phyloP scores from a whole-genome alignment of 1,140 invertebrate species.

The Apis dorsata region DNA sequence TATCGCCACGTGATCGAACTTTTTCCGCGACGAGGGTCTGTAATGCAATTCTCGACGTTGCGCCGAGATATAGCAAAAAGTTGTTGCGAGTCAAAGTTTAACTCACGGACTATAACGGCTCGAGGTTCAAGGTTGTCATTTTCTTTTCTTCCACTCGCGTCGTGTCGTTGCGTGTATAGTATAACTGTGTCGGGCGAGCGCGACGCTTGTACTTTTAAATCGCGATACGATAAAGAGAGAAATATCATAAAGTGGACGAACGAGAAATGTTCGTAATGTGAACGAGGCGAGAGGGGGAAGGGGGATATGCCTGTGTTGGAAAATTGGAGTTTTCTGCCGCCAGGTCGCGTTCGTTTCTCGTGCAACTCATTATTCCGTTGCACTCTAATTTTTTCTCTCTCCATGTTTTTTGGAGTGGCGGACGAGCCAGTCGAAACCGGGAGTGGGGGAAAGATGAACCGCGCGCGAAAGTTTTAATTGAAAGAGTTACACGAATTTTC shows the following conservation, averaged over 20 bases:
- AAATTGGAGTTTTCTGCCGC: conserved; percentile 26
- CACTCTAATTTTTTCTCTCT: conserved; percentile 46
- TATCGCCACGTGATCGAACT: conserved; percentile 48
- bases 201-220: background rate
- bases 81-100: conserved; percentile 12
- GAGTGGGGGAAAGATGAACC: conserved; percentile 52
- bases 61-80: background rate
- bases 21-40: conserved; percentile 7
- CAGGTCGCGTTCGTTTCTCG: conserved; percentile 30
- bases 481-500: conserved; percentile 63
- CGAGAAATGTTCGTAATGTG: background rate
- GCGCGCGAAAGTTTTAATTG: conserved; percentile 64
- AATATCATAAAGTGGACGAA: background rate
- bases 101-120: background rate
- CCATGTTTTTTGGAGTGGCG: conserved; percentile 17
- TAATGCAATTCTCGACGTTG: background rate
- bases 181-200: background rate
- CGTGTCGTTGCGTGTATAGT: background rate
- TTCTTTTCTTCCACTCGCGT: background rate
- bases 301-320: background rate
- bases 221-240: background rate
- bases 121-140: conserved; percentile 30
- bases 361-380: conserved; percentile 60
- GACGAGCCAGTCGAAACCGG: background rate
- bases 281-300: no score